Percentiles rank a stretch among this genome's conserved stretches.
phyloP scores from a whole-genome alignment of 92 coral and sea anemone genomes.

The Epizoanthus illoricatus region DNA sequence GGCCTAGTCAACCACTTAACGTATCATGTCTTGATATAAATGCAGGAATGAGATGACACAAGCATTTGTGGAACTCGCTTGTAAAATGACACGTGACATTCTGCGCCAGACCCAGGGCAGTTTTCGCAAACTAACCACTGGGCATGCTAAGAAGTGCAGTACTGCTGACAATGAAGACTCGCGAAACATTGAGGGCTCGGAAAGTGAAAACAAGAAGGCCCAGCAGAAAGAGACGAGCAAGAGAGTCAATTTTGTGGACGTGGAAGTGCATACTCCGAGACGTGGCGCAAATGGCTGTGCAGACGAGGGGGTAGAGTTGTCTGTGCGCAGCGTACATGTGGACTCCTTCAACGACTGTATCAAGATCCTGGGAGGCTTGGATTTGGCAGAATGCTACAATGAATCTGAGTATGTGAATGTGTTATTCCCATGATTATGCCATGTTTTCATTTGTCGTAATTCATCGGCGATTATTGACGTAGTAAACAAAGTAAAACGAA shows the following conservation, averaged over 20 bases:
- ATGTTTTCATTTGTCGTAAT: too few species aligned
- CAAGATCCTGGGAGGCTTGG: slow-evolving; percentile 75
- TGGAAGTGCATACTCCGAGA: slow-evolving; percentile 50
- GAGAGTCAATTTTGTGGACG: slow-evolving; percentile 63
- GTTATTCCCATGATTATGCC: background rate
- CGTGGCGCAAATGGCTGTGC: slow-evolving; percentile 19
- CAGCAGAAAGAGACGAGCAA: slow-evolving; percentile 39
- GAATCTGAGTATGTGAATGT: slow-evolving; percentile 90
- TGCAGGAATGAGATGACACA: slow-evolving; percentile 92
- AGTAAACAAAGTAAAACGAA: too few species aligned
- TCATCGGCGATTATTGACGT: too few species aligned
- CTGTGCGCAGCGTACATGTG: slow-evolving; percentile 83
- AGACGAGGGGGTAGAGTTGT: slow-evolving; percentile 52
- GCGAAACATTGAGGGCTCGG: slow-evolving; percentile 1
- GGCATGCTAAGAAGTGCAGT: slow-evolving; percentile 2
- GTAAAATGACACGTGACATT: slow-evolving; percentile 96
- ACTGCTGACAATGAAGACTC: background rate
- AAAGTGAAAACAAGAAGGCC: background rate
- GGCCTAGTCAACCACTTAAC: background rate
- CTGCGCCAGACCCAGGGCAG: slow-evolving; percentile 73
- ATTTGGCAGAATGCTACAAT: slow-evolving; percentile 70
- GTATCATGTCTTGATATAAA: background rate
- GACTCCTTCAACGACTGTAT: slow-evolving; percentile 89
- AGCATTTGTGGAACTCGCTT: slow-evolving; percentile 91
- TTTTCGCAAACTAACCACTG: slow-evolving; percentile 26